These are phyloP conservation scores for Athripsodes cinereus DNA, from an alignment of 2,888 invertebrate species.

Conservation along the genomic window DNA sequence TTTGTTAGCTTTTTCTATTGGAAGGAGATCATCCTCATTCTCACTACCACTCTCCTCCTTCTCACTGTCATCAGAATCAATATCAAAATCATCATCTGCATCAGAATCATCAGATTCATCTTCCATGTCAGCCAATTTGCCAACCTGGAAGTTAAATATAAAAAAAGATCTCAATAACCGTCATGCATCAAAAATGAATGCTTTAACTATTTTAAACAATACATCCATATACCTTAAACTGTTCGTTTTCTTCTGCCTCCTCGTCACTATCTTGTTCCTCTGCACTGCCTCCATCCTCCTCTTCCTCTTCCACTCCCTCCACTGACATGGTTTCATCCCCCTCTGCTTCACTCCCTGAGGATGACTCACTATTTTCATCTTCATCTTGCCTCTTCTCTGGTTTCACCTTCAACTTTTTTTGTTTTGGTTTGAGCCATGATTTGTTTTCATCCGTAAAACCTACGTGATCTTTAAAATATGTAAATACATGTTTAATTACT, in stretches of 20 bases:
- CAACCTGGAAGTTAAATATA: slow-evolving; percentile 34
- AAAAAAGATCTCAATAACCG: neutral
- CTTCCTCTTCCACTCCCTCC: slow-evolving; percentile 29
- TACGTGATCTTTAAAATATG: too few relatives aligned
- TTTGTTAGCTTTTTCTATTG: slow-evolving; percentile 79
- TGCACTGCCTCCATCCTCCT: slow-evolving; percentile 28
- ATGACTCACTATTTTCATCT: slow-evolving; percentile 28
- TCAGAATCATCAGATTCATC: slow-evolving; percentile 45
- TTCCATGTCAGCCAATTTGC: slow-evolving; percentile 48
- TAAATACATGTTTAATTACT: too few relatives aligned
- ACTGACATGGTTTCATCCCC: slow-evolving; percentile 33
- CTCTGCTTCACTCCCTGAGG: slow-evolving; percentile 29
- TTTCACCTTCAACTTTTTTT: slow-evolving; percentile 33
- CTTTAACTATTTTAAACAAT: neutral
- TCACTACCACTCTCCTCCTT: slow-evolving; percentile 33
- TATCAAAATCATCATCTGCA: slow-evolving; percentile 37
- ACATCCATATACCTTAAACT: neutral
- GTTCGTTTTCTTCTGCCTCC: slow-evolving; percentile 22
- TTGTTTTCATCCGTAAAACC: slow-evolving; percentile 69
- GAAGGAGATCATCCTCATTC: slow-evolving; percentile 64
- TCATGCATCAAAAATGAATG: neutral
- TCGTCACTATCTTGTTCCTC: slow-evolving; percentile 23
- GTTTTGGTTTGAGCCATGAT: slow-evolving; percentile 62
- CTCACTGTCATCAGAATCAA: slow-evolving; percentile 33
- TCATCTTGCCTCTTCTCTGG: slow-evolving; percentile 10